Evolutionary conservation across 2,888 invertebrate genomes (phyloP).

Genomic region (Dendrolimus pini): DNA sequence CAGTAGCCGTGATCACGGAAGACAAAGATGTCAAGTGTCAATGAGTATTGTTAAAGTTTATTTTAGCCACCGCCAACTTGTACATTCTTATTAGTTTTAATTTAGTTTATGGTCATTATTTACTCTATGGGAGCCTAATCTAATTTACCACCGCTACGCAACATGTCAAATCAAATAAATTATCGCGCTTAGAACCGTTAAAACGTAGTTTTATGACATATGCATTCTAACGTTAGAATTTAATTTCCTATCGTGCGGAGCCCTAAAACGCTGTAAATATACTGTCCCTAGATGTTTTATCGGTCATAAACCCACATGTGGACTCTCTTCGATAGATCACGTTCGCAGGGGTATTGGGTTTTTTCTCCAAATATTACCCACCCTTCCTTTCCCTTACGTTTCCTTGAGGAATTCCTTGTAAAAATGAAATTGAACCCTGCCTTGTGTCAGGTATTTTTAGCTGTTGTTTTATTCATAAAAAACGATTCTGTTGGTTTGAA

Average conservation of each 20-base stretch:
- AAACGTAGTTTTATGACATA: too few relatives aligned
- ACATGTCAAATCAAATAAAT: too few relatives aligned
- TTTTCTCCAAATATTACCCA: slow-evolving; percentile 22
- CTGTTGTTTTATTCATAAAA: background rate
- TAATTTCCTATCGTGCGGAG: background rate
- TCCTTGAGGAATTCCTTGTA: slow-evolving; percentile 6
- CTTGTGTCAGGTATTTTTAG: background rate
- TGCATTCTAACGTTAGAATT: too few relatives aligned
- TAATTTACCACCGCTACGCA: too few relatives aligned
- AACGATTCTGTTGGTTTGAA: background rate
- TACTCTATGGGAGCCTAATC: too few relatives aligned
- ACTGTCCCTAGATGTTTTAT: slow-evolving; percentile 59
- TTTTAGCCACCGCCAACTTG: too few relatives aligned
- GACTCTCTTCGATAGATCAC: slow-evolving; percentile 55
- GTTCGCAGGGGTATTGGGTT: slow-evolving; percentile 41
- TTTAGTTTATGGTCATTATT: too few relatives aligned
- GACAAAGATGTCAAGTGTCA: too few relatives aligned
- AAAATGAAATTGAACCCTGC: background rate
- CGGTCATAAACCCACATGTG: slow-evolving; percentile 62
- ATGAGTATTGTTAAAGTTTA: too few relatives aligned
- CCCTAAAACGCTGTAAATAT: slow-evolving; percentile 57
- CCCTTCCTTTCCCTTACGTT: slow-evolving; percentile 15
- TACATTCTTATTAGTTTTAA: too few relatives aligned
- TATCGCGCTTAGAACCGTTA: too few relatives aligned
- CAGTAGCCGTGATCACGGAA: too few relatives aligned